Percentiles rank a stretch among this genome's conserved stretches.
Evolutionary conservation across 2,113 vertebrate species (phyloP).

Genomic region (Amphilophus citrinellus): DNA sequence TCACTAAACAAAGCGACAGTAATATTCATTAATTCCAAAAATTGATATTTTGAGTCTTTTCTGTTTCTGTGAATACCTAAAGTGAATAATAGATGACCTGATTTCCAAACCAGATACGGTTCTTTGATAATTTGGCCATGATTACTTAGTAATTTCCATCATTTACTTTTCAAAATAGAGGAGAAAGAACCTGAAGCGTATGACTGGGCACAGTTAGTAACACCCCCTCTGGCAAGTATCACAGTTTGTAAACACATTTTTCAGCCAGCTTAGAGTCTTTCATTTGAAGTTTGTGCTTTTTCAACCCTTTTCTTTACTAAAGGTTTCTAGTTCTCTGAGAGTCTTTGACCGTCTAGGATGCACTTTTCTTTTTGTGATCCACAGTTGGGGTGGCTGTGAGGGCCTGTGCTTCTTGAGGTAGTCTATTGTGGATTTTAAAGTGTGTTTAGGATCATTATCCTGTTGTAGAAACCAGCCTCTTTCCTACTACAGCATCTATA

Average conservation of each 20-base stretch:
- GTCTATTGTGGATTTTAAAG: neutral
- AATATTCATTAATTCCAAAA: neutral
- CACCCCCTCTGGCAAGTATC: neutral
- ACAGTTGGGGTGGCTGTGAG: neutral
- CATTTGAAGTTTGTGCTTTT: neutral
- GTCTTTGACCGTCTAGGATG: neutral
- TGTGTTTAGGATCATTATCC: constrained; percentile 14
- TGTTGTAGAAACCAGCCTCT: neutral
- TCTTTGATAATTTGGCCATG: neutral
- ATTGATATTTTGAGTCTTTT: neutral
- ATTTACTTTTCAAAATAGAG: neutral
- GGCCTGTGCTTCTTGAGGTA: constrained; percentile 7
- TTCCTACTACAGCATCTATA: constrained; percentile 1
- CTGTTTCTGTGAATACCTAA: neutral
- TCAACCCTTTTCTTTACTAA: neutral
- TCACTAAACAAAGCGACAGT: neutral
- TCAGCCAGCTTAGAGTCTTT: constrained; percentile 8
- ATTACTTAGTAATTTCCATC: neutral
- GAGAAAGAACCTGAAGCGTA: neutral
- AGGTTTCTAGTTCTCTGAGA: neutral
- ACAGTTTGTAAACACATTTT: constrained; percentile 4
- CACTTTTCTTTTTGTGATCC: constrained; percentile 1
- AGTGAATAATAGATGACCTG: neutral
- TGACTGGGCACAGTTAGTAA: neutral
- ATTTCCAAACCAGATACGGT: neutral